These are phyloP conservation scores for Eonycteris spelaea DNA, from an alignment of 2,113 vertebrate species.

Conservation along the genomic window DNA sequence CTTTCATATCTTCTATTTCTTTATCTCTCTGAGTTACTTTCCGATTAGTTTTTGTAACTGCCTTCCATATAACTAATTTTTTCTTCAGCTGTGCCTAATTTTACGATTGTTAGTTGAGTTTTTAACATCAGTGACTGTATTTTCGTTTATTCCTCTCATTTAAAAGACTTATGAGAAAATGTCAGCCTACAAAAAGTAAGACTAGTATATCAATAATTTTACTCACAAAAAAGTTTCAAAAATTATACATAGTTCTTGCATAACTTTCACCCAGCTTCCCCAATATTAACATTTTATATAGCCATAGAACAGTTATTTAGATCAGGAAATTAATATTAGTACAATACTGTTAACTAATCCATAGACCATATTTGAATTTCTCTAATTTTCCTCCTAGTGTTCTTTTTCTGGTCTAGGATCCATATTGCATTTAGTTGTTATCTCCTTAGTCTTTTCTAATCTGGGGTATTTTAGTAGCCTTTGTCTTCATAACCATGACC, in stretches of 20 bases:
- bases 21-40: neutral
- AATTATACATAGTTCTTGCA: neutral
- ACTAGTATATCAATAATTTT: neutral
- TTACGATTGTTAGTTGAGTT: neutral
- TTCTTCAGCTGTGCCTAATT: neutral
- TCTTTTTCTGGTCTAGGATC: neutral
- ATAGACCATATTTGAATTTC: neutral
- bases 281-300: neutral
- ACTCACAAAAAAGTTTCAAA: neutral
- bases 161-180: neutral
- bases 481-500: neutral
- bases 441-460: neutral
- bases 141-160: neutral
- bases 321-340: neutral
- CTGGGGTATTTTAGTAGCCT: neutral
- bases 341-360: neutral
- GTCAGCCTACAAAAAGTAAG: neutral
- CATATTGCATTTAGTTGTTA: neutral
- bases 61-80: neutral
- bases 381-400: neutral
- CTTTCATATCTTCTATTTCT: neutral
- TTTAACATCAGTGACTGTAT: neutral
- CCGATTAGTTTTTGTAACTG: neutral
- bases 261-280: neutral
- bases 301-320: neutral